Conservation (phyloP, 2,113 vertebrate species). For the Mola mola region DNA sequence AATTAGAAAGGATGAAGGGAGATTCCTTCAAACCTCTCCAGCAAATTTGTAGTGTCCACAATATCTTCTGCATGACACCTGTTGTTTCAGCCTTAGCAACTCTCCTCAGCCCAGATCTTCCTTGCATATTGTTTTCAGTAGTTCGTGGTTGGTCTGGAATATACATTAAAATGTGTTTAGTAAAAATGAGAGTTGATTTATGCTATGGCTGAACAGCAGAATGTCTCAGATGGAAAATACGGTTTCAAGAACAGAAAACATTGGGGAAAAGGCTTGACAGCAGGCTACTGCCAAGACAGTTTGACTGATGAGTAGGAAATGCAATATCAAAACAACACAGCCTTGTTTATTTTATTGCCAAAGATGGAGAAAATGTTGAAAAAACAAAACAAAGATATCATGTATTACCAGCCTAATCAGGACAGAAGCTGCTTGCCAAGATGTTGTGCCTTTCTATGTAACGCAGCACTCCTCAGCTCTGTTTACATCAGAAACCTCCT, state of each 20-base stretch:
- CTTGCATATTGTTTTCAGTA: no score
- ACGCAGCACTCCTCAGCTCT: conserved; percentile 15
- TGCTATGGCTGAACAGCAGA: conserved; percentile 1
- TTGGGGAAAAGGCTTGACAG: background rate
- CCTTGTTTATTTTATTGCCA: conserved; percentile 39
- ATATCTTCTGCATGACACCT: no score
- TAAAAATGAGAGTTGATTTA: background rate
- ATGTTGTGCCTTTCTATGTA: conserved; percentile 19
- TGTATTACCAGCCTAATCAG: conserved; percentile 38
- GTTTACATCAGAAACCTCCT: conserved; percentile 42
- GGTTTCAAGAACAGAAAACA: background rate
- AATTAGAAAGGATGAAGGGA: no score
- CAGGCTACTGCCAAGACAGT: background rate
- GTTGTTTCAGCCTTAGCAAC: no score
- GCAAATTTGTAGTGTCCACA: no score
- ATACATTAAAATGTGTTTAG: background rate
- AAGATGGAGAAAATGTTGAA: conserved; percentile 22
- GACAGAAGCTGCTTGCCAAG: conserved; percentile 26
- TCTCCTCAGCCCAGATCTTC: no score
- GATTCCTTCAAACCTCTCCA: no score
- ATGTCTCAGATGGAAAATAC: background rate
- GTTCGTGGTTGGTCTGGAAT: no score
- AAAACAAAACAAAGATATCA: conserved; percentile 37
- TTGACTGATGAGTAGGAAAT: conserved; percentile 33
- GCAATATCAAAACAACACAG: background rate